Conservation (phyloP, 2,888 invertebrate genomes). For the Dione vanillae region DNA sequence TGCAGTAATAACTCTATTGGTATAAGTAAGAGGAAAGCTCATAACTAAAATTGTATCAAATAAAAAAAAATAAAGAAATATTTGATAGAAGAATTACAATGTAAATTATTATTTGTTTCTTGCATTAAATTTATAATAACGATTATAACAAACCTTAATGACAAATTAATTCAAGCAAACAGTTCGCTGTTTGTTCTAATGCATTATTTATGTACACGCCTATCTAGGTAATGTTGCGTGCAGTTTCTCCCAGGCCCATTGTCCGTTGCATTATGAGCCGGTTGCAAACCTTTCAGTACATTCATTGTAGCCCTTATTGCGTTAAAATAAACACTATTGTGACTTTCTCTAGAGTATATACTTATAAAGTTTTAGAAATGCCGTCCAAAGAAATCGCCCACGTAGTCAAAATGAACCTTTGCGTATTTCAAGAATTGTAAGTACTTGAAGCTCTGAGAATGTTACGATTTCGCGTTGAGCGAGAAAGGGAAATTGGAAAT, state of each 20-base stretch:
- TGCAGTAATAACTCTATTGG: too few species aligned
- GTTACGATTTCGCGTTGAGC: slow-evolving; percentile 31
- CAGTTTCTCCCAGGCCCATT: slow-evolving; percentile 61
- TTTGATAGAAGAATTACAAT: background rate
- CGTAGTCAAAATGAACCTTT: slow-evolving; percentile 42
- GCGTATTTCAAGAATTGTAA: slow-evolving; percentile 36
- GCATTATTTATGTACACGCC: slow-evolving; percentile 45
- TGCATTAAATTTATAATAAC: slow-evolving; percentile 32
- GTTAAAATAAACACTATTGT: slow-evolving; percentile 26
- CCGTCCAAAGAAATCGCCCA: slow-evolving; percentile 42
- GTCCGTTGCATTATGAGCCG: slow-evolving; percentile 51
- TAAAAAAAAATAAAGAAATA: background rate
- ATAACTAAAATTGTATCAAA: background rate
- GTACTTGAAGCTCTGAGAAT: slow-evolving; percentile 34
- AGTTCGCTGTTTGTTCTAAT: slow-evolving; percentile 41
- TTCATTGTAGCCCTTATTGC: slow-evolving; percentile 34
- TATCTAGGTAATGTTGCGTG: slow-evolving; percentile 52
- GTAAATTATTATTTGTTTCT: slow-evolving; percentile 11
- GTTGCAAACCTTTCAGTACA: slow-evolving; percentile 37
- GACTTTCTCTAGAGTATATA: slow-evolving; percentile 18
- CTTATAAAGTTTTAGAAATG: slow-evolving; percentile 37
- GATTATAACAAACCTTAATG: slow-evolving; percentile 39
- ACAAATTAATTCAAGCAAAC: slow-evolving; percentile 44
- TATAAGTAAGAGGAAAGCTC: too few species aligned
- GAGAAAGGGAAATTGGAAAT: slow-evolving; percentile 39